Conservation (phyloP, 2,113 vertebrate species). For the Craseonycteris thonglongyai region DNA sequence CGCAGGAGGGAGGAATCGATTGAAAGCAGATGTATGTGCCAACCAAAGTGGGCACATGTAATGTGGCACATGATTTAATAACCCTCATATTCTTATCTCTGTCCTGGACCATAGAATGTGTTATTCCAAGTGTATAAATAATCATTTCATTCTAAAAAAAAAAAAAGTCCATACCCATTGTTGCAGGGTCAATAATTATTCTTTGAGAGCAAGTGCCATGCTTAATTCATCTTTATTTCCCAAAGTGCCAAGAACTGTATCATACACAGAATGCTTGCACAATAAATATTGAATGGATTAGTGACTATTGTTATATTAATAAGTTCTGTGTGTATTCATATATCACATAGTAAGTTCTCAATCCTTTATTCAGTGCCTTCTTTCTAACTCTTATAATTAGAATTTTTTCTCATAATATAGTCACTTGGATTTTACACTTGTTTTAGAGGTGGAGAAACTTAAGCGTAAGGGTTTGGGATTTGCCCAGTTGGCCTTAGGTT, state of each 20-base stretch:
- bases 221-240: neutral
- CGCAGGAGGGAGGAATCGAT: neutral
- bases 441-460: neutral
- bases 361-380: neutral
- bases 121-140: neutral
- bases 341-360: neutral
- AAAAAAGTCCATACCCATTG: too few species aligned
- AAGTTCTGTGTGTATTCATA: neutral
- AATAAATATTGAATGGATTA: neutral
- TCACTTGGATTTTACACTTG: conserved; percentile 7
- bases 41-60: neutral
- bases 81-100: neutral
- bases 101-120: neutral
- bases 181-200: neutral
- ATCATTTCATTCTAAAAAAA: neutral
- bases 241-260: neutral
- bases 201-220: neutral
- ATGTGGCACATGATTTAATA: neutral
- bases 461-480: neutral
- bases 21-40: neutral
- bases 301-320: neutral
- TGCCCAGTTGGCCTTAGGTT: neutral
- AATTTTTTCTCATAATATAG: neutral
- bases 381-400: neutral
- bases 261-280: neutral